phyloP scores from a whole-genome alignment of 2,888 invertebrate genomes.

The Junonia oenone region DNA sequence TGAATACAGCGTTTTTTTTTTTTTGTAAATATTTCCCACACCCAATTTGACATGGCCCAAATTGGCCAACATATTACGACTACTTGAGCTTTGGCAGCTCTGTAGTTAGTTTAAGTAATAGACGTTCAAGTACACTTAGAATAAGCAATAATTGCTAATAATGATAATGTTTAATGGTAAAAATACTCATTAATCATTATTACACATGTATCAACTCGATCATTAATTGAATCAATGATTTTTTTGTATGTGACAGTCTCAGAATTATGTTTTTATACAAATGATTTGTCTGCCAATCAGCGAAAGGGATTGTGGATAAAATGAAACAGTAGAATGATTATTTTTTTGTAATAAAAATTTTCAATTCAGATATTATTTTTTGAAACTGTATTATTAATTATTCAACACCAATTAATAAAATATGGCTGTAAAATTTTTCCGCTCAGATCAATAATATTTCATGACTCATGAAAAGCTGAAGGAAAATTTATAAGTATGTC shows the following conservation, averaged over 20 bases:
- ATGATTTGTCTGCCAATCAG: conserved; percentile 35
- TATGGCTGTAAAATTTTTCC: neutral
- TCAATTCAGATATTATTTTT: conserved; percentile 14
- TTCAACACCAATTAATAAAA: neutral
- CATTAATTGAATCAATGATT: conserved; percentile 33
- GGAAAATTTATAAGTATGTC: neutral
- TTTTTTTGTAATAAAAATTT: neutral
- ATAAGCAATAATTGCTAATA: conserved; percentile 51
- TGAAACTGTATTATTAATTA: neutral
- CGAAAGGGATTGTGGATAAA: conserved; percentile 40
- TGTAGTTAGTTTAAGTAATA: conserved; percentile 31
- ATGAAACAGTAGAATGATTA: neutral
- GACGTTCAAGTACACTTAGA: conserved; percentile 54
- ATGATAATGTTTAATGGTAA: conserved; percentile 63
- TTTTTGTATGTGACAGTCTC: conserved; percentile 21
- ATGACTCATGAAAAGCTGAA: neutral
- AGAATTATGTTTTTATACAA: conserved; percentile 25
- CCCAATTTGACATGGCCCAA: conserved; percentile 17
- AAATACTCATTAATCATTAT: conserved; percentile 69
- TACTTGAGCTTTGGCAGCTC: conserved; percentile 35
- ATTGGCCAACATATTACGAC: conserved; percentile 15
- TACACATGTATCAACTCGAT: conserved; percentile 43
- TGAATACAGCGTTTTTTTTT: conserved; percentile 35
- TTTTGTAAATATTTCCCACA: conserved; percentile 37
- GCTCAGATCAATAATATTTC: neutral